phyloP scores from a whole-genome alignment of 2,888 invertebrate species.

The Lathronympha strigana region DNA sequence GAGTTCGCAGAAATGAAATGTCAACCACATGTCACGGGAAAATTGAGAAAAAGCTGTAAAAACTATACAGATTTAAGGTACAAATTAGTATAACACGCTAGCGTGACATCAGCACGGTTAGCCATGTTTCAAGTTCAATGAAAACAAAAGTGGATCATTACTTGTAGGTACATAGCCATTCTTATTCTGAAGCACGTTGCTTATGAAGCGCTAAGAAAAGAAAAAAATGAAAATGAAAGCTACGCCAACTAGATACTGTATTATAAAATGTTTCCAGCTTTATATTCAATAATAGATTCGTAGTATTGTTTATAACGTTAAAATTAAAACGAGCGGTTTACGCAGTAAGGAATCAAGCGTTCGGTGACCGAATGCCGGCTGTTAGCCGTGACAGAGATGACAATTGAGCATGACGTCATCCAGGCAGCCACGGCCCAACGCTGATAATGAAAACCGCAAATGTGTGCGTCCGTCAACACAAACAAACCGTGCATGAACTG shows the following conservation, averaged over 20 bases:
- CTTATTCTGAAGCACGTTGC: constrained; percentile 13
- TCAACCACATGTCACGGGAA: constrained; percentile 47
- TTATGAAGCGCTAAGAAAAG: constrained; percentile 19
- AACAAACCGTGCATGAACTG: constrained; percentile 49
- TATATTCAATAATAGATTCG: not conserved
- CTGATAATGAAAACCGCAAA: constrained; percentile 67
- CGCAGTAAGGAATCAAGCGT: constrained; percentile 53
- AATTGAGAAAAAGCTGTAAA: constrained; percentile 45
- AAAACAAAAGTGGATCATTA: constrained; percentile 66
- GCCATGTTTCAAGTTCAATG: constrained; percentile 73
- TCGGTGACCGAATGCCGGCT: constrained; percentile 68
- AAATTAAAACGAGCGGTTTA: constrained; percentile 42
- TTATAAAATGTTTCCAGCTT: not conserved
- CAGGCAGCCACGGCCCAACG: constrained; percentile 50
- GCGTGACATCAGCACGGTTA: constrained; percentile 57
- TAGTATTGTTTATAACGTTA: not conserved
- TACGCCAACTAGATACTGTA: constrained; percentile 42
- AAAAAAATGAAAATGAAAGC: not conserved
- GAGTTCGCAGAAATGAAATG: constrained; percentile 49
- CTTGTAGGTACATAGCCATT: constrained; percentile 31
- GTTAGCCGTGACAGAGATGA: constrained; percentile 80
- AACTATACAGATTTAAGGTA: constrained; percentile 45
- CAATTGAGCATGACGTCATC: constrained; percentile 80
- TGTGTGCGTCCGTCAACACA: constrained; percentile 56
- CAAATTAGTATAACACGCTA: constrained; percentile 53